These are phyloP conservation scores for Pegoplata infirma DNA, from an alignment of 2,888 invertebrate genomes.

Conservation along the genomic window DNA sequence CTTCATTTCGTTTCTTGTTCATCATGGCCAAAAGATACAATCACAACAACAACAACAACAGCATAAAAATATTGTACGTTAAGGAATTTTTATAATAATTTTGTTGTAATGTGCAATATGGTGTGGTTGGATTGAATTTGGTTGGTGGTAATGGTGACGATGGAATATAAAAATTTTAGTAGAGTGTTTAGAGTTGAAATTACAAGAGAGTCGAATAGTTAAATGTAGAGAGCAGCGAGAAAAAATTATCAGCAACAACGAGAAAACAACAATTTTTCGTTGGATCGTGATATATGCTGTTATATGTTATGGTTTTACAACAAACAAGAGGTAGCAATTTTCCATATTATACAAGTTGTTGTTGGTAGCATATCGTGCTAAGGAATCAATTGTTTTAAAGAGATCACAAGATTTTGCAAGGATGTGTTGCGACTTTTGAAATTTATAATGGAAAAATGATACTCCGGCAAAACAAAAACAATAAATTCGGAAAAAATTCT, in stretches of 20 bases:
- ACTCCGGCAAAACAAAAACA: no score
- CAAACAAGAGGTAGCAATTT: slow-evolving; percentile 24
- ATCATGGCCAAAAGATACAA: slow-evolving; percentile 58
- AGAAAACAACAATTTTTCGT: slow-evolving; percentile 29
- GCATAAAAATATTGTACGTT: slow-evolving; percentile 63
- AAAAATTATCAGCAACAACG: background rate
- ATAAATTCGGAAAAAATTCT: no score
- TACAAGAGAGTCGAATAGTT: background rate
- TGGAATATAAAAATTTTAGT: background rate
- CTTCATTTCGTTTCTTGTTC: slow-evolving; percentile 43
- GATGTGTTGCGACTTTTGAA: no score
- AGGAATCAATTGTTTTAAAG: no score
- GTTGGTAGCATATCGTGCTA: no score
- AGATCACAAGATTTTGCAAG: no score
- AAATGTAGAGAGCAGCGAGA: background rate
- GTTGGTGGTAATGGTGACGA: slow-evolving; percentile 2
- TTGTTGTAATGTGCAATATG: slow-evolving; percentile 63
- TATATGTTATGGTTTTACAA: slow-evolving; percentile 40
- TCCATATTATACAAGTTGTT: no score
- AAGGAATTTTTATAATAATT: slow-evolving; percentile 62
- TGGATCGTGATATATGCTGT: slow-evolving; percentile 45
- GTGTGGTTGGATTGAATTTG: slow-evolving; percentile 58
- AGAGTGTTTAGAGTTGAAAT: background rate
- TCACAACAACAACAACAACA: slow-evolving; percentile 20
- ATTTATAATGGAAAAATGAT: no score